A percentile compares a stretch with the other conserved stretches of the same genome.
Evolutionary conservation across 2,888 invertebrate genomes (phyloP).

Genomic region (Himalopsyche tibetana): DNA sequence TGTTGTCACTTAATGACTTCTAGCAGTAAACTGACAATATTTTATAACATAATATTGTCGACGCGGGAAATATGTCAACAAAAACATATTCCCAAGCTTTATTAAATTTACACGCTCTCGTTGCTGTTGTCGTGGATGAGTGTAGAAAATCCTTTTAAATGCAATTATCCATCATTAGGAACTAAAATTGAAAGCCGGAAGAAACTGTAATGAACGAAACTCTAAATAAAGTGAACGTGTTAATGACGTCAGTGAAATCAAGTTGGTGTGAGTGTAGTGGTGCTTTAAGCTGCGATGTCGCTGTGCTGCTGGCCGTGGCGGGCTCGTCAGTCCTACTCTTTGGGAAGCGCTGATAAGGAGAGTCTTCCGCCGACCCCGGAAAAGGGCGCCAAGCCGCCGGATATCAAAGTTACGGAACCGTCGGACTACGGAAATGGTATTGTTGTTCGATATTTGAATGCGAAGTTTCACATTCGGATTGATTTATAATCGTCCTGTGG

Average conservation of each 20-base stretch:
- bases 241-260: conserved; percentile 21
- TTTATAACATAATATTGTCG: too few species aligned
- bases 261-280: neutral
- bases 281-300: conserved; percentile 58
- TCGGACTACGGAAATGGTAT: conserved; percentile 65
- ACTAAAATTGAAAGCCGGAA: too few species aligned
- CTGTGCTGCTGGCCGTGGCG: conserved; percentile 65
- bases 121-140: too few species aligned
- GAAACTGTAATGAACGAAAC: conserved; percentile 31
- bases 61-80: too few species aligned
- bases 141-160: too few species aligned
- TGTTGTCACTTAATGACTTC: too few species aligned
- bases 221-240: conserved; percentile 31
- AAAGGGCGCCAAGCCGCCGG: conserved; percentile 58
- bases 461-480: conserved; percentile 23
- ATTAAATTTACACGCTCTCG: too few species aligned
- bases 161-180: too few species aligned
- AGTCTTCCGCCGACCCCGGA: conserved; percentile 60
- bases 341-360: conserved; percentile 44
- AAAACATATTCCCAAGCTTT: too few species aligned
- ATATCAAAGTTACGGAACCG: conserved; percentile 64
- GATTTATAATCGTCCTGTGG: conserved; percentile 25
- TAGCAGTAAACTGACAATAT: too few species aligned
- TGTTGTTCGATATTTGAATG: conserved; percentile 41
- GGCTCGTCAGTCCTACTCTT: conserved; percentile 58